Conservation (phyloP, 2,888 invertebrate genomes). For the Trichogramma evanescens region DNA sequence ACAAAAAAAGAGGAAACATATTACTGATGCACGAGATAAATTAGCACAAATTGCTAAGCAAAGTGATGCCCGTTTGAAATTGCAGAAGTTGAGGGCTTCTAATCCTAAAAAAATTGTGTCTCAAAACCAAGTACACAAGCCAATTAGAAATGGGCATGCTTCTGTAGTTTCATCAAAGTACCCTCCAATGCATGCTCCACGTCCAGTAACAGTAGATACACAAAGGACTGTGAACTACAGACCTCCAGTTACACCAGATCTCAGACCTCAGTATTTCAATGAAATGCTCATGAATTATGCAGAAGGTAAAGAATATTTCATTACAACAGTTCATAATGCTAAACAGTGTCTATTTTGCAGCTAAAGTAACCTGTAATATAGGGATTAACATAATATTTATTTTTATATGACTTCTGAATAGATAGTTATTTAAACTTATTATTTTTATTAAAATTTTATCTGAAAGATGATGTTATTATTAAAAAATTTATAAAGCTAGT, state of each 20-base stretch:
- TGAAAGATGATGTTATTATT: not conserved
- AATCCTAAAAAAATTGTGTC: constrained; percentile 44
- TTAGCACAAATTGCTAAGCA: constrained; percentile 68
- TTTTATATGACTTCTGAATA: not conserved
- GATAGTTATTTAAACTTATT: not conserved
- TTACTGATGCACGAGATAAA: constrained; percentile 75
- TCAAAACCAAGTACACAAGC: constrained; percentile 41
- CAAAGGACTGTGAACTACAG: constrained; percentile 33
- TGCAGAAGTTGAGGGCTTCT: constrained; percentile 58
- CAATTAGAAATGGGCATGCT: constrained; percentile 52
- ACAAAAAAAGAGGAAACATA: constrained; percentile 67
- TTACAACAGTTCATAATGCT: not conserved
- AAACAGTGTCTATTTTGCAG: too few species aligned
- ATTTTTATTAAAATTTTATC: not conserved
- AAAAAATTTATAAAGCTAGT: not conserved
- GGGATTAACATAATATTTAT: not conserved
- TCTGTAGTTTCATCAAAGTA: constrained; percentile 36
- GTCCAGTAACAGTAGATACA: constrained; percentile 24
- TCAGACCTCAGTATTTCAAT: constrained; percentile 35
- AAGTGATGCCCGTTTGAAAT: constrained; percentile 65
- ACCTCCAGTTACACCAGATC: constrained; percentile 29
- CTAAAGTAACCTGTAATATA: too few species aligned
- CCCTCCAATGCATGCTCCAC: constrained; percentile 21
- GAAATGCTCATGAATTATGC: constrained; percentile 36
- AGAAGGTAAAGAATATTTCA: constrained; percentile 28